Percentiles rank a stretch among this genome's conserved stretches.
phyloP scores from a whole-genome alignment of 2,797 vertebrate species.

The Cossypha niveicapilla region DNA sequence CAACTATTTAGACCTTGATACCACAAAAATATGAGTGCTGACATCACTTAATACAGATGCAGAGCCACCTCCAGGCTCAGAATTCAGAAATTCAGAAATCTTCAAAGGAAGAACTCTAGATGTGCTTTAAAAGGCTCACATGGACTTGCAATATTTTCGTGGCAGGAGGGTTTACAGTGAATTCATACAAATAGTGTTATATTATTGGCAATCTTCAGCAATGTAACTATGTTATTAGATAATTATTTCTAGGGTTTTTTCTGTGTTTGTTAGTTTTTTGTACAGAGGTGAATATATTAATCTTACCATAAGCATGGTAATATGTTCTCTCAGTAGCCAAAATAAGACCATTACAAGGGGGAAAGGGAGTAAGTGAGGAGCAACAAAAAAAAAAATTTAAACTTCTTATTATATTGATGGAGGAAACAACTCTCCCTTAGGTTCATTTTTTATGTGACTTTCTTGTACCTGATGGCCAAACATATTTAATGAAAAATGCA shows the following conservation, averaged over 20 bases:
- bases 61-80: neutral
- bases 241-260: neutral
- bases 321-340: neutral
- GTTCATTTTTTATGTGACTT: neutral
- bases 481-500: neutral
- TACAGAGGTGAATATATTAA: neutral
- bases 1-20: neutral
- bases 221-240: neutral
- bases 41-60: neutral
- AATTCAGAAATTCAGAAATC: neutral
- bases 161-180: neutral
- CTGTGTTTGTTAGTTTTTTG: neutral
- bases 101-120: neutral
- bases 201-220: neutral
- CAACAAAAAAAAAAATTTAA: neutral
- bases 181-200: neutral
- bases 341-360: neutral
- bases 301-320: neutral
- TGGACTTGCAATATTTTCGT: accelerated
- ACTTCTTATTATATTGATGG: neutral
- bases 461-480: neutral
- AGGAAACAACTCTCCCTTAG: neutral
- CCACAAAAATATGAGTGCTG: neutral
- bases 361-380: neutral
- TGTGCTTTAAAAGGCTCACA: neutral